phyloP scores from a whole-genome alignment of 1,140 invertebrate genomes.

The Colletes latitarsis region DNA sequence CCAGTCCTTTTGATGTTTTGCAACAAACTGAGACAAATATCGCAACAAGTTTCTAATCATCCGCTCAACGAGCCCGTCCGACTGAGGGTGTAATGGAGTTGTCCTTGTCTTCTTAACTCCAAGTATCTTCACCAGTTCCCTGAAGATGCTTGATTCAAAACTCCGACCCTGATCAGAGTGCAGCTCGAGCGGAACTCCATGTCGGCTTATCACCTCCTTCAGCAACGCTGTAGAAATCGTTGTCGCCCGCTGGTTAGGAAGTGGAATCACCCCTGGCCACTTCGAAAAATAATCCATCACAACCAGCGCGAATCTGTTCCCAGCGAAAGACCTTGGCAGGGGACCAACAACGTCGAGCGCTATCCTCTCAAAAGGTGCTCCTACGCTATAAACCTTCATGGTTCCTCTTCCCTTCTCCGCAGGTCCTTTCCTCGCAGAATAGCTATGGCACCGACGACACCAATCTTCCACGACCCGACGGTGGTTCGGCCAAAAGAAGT shows the following conservation, averaged over 20 bases:
- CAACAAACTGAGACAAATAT: not conserved
- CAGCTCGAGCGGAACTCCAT: not conserved
- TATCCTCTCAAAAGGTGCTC: not conserved
- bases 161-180: conserved; percentile 1
- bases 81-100: not conserved
- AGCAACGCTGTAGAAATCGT: not conserved
- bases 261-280: not conserved
- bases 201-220: not conserved
- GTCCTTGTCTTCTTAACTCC: not conserved
- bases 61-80: not conserved
- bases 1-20: not conserved
- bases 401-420: not conserved
- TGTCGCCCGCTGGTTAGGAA: not conserved
- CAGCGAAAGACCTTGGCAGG: not conserved
- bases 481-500: not conserved
- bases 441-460: not conserved
- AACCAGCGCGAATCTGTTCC: not conserved
- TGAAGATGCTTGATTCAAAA: not conserved
- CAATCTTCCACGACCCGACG: not conserved
- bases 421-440: not conserved
- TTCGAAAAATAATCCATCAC: conserved; percentile 9
- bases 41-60: not conserved
- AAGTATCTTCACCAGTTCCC: not conserved
- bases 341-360: not conserved
- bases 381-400: not conserved